Conservation (phyloP, 2,113 vertebrate species). For the Hippocampus zosterae region DNA sequence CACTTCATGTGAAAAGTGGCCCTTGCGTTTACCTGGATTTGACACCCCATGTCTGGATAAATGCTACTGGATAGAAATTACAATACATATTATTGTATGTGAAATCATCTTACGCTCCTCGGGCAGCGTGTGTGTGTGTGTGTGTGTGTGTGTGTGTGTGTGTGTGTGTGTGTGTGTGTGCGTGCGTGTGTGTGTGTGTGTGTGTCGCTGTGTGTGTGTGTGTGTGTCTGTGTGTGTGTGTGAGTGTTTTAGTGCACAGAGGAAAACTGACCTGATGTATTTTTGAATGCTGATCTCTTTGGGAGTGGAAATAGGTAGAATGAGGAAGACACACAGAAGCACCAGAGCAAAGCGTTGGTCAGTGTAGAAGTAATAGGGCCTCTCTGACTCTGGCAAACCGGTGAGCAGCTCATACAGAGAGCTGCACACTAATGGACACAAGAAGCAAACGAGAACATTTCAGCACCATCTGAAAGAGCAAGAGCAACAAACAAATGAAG, state of each 20-base stretch:
- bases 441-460: background rate
- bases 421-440: slow-evolving; percentile 73
- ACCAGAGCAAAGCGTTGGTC: slow-evolving; percentile 67
- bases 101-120: background rate
- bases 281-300: slow-evolving; percentile 76
- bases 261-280: slow-evolving; percentile 66
- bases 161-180: too few relatives aligned
- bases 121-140: background rate
- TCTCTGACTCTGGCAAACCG: slow-evolving; percentile 42
- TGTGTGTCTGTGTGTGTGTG: background rate
- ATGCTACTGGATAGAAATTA: background rate
- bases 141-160: background rate
- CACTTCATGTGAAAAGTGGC: background rate
- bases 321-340: slow-evolving; percentile 68
- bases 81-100: background rate
- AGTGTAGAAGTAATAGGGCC: slow-evolving; percentile 69
- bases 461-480: background rate
- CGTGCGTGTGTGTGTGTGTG: background rate
- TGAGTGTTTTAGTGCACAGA: background rate
- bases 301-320: slow-evolving; percentile 74
- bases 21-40: background rate
- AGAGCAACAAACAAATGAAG: background rate
- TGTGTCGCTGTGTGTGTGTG: too few relatives aligned
- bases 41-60: background rate
- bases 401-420: slow-evolving; percentile 74